Evolutionary conservation across 2,113 vertebrate genomes (phyloP).

Genomic region (Cebidichthys violaceus): DNA sequence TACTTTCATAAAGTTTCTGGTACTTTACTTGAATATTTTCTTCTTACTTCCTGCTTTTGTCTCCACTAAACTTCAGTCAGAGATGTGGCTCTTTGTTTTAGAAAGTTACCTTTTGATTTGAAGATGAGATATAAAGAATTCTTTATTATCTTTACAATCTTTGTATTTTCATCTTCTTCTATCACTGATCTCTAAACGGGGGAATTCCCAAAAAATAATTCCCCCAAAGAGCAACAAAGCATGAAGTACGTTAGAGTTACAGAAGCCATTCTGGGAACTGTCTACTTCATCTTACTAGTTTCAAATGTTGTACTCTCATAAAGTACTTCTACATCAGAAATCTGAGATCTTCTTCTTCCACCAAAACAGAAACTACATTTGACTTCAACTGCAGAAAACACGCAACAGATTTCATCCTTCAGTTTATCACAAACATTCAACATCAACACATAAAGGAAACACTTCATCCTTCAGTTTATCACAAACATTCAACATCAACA

Average conservation of each 20-base stretch:
- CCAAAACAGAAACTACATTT: constrained; percentile 1
- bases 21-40: too few species aligned
- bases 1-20: too few species aligned
- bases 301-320: background rate
- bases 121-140: background rate
- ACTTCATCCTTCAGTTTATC: too few species aligned
- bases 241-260: background rate
- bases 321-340: background rate
- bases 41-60: too few species aligned
- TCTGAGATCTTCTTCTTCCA: background rate
- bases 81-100: background rate
- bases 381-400: background rate
- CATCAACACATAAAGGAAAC: too few species aligned
- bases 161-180: background rate
- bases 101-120: background rate
- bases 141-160: background rate
- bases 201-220: constrained; percentile 21
- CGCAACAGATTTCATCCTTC: too few species aligned
- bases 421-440: too few species aligned
- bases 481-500: too few species aligned
- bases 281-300: too few species aligned
- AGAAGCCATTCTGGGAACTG: background rate
- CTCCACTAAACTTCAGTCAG: background rate
- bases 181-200: background rate
- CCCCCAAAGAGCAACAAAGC: background rate